Evolutionary conservation across 2,888 invertebrate species (phyloP), one percentile per base, ranked within the genome.

Genomic region (Mongoloraphidia duomilia): DNA sequence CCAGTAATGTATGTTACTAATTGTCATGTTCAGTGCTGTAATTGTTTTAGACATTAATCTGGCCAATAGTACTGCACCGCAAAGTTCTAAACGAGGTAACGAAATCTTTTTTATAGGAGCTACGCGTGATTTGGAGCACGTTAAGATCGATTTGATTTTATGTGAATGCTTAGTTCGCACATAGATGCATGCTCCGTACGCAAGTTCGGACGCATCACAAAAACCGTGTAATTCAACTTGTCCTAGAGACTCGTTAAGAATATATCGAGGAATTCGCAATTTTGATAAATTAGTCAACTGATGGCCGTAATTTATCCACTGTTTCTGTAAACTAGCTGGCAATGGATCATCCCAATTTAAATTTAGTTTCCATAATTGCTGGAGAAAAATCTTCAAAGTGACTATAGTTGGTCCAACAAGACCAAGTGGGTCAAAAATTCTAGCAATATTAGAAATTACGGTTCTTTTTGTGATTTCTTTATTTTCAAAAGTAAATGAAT

Each of bases 141-240:
- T 10, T 33, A 43, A 17, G n/a, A n/a, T n/a, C n/a, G n/a, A n/a
- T n/a, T n/a, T n/a, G n/a, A n/a, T n/a, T n/a, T n/a, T n/a, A n/a
- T n/a, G n/a, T n/a, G n/a, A n/a, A n/a, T n/a, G n/a, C n/a, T n/a
- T 46, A n/a, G 53, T 47, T 17, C 53, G 52, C 2, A 58, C 33
- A 42, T 58, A 58, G 2, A 58, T 36, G n/a, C 54, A 53, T 0
- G 56, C 57, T 8, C 58, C 58, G 41, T 55, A 58, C 3, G 53
- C 57, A 8, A 13, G 42, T 34, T 54, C 52, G 2, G 55, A 54
- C 0, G 57, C 53, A 40, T 60, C 59, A 2, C 52, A 34, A 45
- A 58, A 57, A 1, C 57, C 57, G 38, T 56, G 52, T 2, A 58
- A 13, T n/a, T n/a, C n/a, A n/a, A n/a, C n/a, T n/a, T n/a, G n/a